Conservation (phyloP, 2,797 vertebrate genomes). For the Poeciliopsis turneri region DNA sequence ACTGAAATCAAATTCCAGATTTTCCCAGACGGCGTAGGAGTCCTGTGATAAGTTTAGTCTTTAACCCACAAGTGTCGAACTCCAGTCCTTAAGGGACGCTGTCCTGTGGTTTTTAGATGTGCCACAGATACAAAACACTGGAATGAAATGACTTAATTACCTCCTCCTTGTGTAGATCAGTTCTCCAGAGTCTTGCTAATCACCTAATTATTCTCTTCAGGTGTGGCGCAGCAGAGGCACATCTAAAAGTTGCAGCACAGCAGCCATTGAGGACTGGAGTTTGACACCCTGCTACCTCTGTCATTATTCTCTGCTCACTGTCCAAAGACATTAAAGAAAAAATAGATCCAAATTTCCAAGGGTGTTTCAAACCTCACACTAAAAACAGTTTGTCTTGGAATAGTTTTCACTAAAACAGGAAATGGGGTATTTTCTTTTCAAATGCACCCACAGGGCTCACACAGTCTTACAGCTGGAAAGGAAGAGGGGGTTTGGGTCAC, state of each 20-base stretch:
- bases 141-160: too few species aligned
- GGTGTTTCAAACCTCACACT: conserved; percentile 13
- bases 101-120: too few species aligned
- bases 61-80: not conserved
- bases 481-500: conserved; percentile 52
- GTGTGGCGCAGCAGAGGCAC: too few species aligned
- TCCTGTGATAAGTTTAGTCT: not conserved
- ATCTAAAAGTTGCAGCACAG: too few species aligned
- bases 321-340: conserved; percentile 34
- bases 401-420: conserved; percentile 68
- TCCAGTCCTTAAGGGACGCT: too few species aligned
- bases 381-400: conserved; percentile 34
- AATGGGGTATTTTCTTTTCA: conserved; percentile 63
- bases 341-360: conserved; percentile 25
- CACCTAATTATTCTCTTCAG: too few species aligned
- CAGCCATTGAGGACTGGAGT: too few species aligned
- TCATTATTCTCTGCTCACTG: conserved; percentile 11
- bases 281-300: not conserved
- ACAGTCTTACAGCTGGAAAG: conserved; percentile 44
- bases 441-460: conserved; percentile 49
- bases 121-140: too few species aligned
- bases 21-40: not conserved
- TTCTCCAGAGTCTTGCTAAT: too few species aligned
- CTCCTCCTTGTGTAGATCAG: too few species aligned
- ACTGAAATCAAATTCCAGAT: not conserved